Evolutionary conservation across 2,888 invertebrate species (phyloP).

Genomic region (Hypselothyrea guttata): DNA sequence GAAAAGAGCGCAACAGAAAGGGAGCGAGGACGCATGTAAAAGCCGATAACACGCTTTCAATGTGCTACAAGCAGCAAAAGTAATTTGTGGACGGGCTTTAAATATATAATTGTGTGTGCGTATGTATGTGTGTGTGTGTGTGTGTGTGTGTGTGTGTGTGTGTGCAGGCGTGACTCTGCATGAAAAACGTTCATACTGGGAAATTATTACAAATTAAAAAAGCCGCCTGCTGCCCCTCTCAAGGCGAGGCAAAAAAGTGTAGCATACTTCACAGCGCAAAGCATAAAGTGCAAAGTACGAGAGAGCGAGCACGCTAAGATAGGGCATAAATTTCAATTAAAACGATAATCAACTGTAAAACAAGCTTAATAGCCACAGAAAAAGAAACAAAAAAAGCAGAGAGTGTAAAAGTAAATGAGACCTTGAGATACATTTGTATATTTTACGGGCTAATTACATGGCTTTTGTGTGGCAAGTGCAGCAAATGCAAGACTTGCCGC

Average conservation of each 20-base stretch:
- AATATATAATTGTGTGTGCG: no score
- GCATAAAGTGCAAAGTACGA: not conserved
- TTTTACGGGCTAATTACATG: slow-evolving; percentile 26
- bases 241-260: slow-evolving; percentile 29
- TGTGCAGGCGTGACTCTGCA: slow-evolving; percentile 41
- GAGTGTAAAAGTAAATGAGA: not conserved
- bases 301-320: slow-evolving; percentile 7
- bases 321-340: slow-evolving; percentile 67
- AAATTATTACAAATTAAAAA: slow-evolving; percentile 61
- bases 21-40: slow-evolving; percentile 59
- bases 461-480: slow-evolving; percentile 10
- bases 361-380: slow-evolving; percentile 42
- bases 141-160: slow-evolving; percentile 19
- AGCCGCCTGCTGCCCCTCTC: not conserved
- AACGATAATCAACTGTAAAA: slow-evolving; percentile 62
- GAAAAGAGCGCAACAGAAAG: slow-evolving; percentile 24
- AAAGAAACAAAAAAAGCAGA: slow-evolving; percentile 32
- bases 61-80: slow-evolving; percentile 61
- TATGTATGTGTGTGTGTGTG: not conserved
- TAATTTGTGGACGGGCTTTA: slow-evolving; percentile 57
- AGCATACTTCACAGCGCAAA: slow-evolving; percentile 54
- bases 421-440: slow-evolving; percentile 21
- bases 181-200: slow-evolving; percentile 39
- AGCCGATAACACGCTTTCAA: slow-evolving; percentile 66
- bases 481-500: slow-evolving; percentile 1